Conservation (phyloP, 2,113 vertebrate species). For the Heloderma charlesbogerti region DNA sequence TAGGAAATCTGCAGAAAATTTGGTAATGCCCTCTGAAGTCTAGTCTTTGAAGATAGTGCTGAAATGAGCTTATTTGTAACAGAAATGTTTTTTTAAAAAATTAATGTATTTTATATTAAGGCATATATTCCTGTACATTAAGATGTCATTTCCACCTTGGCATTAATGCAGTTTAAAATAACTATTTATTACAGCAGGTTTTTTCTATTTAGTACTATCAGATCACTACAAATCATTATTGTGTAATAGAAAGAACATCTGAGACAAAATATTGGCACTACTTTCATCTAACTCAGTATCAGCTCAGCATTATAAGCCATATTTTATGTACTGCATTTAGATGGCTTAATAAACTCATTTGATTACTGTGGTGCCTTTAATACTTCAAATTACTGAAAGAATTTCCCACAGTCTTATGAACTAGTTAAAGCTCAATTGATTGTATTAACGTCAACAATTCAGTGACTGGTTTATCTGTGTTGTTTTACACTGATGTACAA, state of each 20-base stretch:
- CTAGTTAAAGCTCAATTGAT: constrained; percentile 55
- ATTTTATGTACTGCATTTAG: constrained; percentile 59
- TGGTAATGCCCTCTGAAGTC: constrained; percentile 74
- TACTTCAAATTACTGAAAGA: constrained; percentile 54
- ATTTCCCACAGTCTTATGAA: constrained; percentile 59
- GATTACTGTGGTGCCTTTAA: constrained; percentile 55
- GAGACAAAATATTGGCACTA: constrained; percentile 54
- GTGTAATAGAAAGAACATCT: constrained; percentile 65
- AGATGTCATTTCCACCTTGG: constrained; percentile 73
- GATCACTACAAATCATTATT: constrained; percentile 67
- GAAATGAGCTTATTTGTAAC: constrained; percentile 72
- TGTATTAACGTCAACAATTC: constrained; percentile 58
- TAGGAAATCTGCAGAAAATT: constrained; percentile 74
- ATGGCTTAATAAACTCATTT: constrained; percentile 61
- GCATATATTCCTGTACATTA: constrained; percentile 73
- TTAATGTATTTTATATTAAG: constrained; percentile 65
- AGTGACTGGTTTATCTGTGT: constrained; percentile 38
- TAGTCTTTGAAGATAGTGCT: constrained; percentile 74
- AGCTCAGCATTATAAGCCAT: constrained; percentile 48
- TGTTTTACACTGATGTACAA: constrained; percentile 50
- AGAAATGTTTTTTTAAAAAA: constrained; percentile 41
- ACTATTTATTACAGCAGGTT: constrained; percentile 75
- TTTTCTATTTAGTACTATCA: constrained; percentile 66
- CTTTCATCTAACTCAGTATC: constrained; percentile 59
- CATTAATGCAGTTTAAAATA: constrained; percentile 72